Conservation (phyloP, 2,888 invertebrate species). For the Sceliomorpha sp. region DNA sequence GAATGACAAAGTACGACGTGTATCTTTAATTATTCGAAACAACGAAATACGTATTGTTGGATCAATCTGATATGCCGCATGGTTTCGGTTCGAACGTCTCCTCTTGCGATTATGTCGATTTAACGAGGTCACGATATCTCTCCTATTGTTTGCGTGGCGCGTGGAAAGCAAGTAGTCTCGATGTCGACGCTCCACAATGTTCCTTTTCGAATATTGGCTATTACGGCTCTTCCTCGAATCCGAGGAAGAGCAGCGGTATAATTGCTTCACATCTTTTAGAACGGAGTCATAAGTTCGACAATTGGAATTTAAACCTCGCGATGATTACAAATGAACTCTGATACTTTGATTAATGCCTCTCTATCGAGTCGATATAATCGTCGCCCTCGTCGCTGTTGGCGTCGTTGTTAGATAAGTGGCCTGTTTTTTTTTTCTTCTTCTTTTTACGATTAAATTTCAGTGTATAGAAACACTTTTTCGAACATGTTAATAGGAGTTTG, state of each 20-base stretch:
- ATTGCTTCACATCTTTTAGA: background rate
- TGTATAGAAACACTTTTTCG: too few relatives aligned
- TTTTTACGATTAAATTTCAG: too few relatives aligned
- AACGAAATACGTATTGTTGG: background rate
- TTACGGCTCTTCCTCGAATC: too few relatives aligned
- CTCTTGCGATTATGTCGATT: slow-evolving; percentile 18
- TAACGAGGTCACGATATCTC: slow-evolving; percentile 26
- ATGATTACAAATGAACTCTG: too few relatives aligned
- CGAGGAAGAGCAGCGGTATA: background rate
- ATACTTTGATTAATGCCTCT: too few relatives aligned
- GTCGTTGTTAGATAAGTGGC: too few relatives aligned
- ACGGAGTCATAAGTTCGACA: background rate
- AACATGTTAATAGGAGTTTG: too few relatives aligned
- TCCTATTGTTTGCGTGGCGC: slow-evolving; percentile 20
- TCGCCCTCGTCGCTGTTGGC: too few relatives aligned
- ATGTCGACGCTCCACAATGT: background rate
- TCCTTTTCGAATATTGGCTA: slow-evolving; percentile 4
- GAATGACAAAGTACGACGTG: background rate
- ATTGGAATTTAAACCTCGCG: too few relatives aligned
- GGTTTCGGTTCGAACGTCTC: slow-evolving; percentile 7
- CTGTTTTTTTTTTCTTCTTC: too few relatives aligned
- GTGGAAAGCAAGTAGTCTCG: slow-evolving; percentile 14
- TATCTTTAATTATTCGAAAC: slow-evolving; percentile 1
- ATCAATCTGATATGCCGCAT: slow-evolving; percentile 3
- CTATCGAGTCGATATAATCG: too few relatives aligned